Evolutionary conservation across 2,113 vertebrate genomes (phyloP), one percentile per base, ranked within the genome.

Genomic region (Telmatochromis sp.): DNA sequence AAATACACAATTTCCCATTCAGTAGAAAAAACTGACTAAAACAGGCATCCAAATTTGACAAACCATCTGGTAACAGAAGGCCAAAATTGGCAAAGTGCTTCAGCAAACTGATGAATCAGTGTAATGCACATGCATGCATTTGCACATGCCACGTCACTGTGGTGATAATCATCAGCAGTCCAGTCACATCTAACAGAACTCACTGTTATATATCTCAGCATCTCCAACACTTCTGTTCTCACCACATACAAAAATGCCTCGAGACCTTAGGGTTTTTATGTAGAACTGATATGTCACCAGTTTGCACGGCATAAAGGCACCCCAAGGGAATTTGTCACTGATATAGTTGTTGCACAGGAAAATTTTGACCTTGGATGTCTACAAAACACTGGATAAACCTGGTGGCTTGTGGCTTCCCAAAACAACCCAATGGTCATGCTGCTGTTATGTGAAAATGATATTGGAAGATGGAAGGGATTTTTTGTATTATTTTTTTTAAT

Each of bases 241-340:
- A 89, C 82, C 79, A 40, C 73, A 63, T 28, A 80, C 81, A 78
- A 63, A 88, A 92, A 15, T 8, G 80, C 89, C 81, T 82, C 33
- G 4, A 86, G 88, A 82, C 85, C 79, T 73, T 42, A 26, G 21
- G 63, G 28, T n/a, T 42, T 88, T 84, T 86, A 81, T 90, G 89
- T 89, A 90, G 92, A 91, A 89, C 83, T 68, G 85, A 91, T 90
- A 81, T 81, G 90, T 90, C 91, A 89, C 86, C 88, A 83, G 90
- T 75, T 81, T 84, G 75, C 54, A n/a, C 83, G 31, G 81, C 17
- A 21, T 83, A 63, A 37, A 19, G 81, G 80, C 51, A 80, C 31
- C 71, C 73, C 26, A 78, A 73, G 55, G 80, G 57, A 45, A 53
- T 84, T 54, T 86, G 81, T 85, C 82, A 82, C 80, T 81, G 81